Conservation (phyloP, 2,113 vertebrate genomes). For the Anthoscopus minutus region DNA sequence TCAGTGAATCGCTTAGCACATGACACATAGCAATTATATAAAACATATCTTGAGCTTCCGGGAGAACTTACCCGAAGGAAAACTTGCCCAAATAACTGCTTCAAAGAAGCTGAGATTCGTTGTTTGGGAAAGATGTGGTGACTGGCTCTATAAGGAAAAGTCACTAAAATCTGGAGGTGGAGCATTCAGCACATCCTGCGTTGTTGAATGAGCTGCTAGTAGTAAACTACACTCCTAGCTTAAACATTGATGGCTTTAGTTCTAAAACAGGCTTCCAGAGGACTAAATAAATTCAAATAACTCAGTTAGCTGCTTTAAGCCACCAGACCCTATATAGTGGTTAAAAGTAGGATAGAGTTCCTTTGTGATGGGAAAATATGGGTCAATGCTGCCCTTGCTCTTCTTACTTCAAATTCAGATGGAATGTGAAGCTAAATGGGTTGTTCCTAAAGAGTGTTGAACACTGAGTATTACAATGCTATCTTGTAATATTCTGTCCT, state of each 20-base stretch:
- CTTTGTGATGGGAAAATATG: not conserved
- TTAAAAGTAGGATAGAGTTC: not conserved
- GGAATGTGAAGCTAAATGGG: not conserved
- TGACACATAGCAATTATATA: not conserved
- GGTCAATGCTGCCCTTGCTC: not conserved
- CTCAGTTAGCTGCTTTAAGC: not conserved
- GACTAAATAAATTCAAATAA: not conserved
- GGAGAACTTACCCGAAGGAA: not conserved
- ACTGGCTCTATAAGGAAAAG: rapidly evolving
- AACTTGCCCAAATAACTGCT: not conserved
- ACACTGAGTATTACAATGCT: not conserved
- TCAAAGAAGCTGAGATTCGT: not conserved
- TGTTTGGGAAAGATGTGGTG: not conserved
- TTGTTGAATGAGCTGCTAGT: not conserved
- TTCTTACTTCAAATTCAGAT: not conserved
- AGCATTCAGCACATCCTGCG: not conserved
- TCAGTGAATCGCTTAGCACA: not conserved
- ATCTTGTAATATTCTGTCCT: not conserved
- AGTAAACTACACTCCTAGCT: not conserved
- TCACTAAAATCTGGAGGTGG: not conserved
- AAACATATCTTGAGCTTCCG: not conserved
- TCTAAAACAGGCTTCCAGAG: not conserved
- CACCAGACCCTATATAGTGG: rapidly evolving
- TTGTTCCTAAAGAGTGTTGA: not conserved
- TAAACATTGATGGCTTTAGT: not conserved